Evolutionary conservation across 2,888 invertebrate genomes (phyloP).

Genomic region (Lithophane ornitopus): DNA sequence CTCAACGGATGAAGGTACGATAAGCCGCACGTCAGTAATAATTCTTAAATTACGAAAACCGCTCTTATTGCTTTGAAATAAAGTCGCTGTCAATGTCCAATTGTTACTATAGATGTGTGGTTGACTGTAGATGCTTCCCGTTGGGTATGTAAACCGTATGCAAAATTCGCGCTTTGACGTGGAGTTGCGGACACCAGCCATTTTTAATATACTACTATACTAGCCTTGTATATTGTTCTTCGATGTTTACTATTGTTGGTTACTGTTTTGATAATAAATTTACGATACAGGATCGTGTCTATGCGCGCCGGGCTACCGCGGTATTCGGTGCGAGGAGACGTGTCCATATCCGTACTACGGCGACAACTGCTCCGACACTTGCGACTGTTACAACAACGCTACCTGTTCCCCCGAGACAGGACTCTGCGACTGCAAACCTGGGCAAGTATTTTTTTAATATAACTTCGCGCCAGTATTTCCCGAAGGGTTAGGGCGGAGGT

Average conservation of each 20-base stretch:
- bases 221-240: neutral
- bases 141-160: neutral
- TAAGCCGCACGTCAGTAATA: neutral
- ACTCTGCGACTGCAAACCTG: constrained; percentile 94
- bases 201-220: too few species aligned
- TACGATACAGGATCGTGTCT: constrained; percentile 91
- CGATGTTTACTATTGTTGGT: neutral
- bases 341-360: constrained; percentile 94
- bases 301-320: constrained; percentile 95
- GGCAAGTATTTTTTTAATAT: constrained; percentile 78
- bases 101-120: neutral
- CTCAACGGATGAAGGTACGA: neutral
- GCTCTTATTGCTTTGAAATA: constrained; percentile 1
- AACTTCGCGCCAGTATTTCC: neutral
- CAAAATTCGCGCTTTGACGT: too few species aligned
- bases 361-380: constrained; percentile 94
- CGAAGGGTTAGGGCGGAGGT: neutral
- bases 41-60: neutral
- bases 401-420: constrained; percentile 95
- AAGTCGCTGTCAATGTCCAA: neutral
- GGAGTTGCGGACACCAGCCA: too few species aligned
- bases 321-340: constrained; percentile 92
- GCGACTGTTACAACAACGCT: constrained; percentile 95
- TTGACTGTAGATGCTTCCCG: neutral
- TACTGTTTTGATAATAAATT: neutral